These are phyloP conservation scores for Galerucella calmariensis DNA, from an alignment of 2,888 invertebrate genomes.

Conservation along the genomic window DNA sequence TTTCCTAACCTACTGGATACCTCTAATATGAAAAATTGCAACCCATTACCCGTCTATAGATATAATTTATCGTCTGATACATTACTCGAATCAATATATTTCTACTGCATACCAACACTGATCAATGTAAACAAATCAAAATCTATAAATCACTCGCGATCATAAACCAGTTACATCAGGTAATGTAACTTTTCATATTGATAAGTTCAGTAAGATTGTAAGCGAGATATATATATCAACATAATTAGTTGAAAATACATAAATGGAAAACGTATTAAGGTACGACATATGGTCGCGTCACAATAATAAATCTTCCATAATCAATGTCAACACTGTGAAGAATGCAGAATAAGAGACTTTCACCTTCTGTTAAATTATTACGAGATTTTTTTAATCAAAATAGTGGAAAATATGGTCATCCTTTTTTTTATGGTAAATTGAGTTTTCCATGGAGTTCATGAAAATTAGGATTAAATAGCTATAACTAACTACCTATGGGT, in stretches of 20 bases:
- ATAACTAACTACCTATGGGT: too few species aligned
- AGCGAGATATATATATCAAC: background rate
- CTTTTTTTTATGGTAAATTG: too few species aligned
- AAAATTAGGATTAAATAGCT: too few species aligned
- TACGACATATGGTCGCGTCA: slow-evolving; percentile 20
- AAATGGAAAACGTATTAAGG: background rate
- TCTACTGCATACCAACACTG: background rate
- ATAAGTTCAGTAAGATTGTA: background rate
- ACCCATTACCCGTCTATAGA: background rate
- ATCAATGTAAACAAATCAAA: slow-evolving; percentile 1
- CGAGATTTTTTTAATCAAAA: background rate
- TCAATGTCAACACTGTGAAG: slow-evolving; percentile 9
- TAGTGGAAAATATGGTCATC: too few species aligned
- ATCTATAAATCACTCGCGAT: background rate
- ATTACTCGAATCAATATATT: background rate
- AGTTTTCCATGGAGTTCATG: too few species aligned
- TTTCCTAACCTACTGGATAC: background rate
- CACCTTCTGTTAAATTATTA: background rate
- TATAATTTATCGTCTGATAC: slow-evolving; percentile 1
- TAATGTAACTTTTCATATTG: background rate
- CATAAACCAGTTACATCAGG: slow-evolving; percentile 1
- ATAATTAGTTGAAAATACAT: slow-evolving; percentile 3
- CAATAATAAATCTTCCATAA: slow-evolving; percentile 19
- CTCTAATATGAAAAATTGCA: slow-evolving; percentile 3
- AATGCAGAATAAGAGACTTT: background rate